phyloP scores from a whole-genome alignment of 2,113 vertebrate genomes.

The Psilopsiagon aymara region DNA sequence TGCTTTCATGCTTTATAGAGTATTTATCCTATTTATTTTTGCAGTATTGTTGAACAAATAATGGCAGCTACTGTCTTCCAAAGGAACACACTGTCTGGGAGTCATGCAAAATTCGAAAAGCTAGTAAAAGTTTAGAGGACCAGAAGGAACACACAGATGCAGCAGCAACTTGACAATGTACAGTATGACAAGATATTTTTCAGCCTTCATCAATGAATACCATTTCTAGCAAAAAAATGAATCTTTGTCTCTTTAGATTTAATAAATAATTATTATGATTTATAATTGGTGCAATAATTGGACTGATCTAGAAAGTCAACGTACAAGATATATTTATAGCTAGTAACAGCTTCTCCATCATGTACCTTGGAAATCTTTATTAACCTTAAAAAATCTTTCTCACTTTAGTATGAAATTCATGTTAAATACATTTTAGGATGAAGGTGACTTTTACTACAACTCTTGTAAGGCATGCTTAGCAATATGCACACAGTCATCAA shows the following conservation, averaged over 20 bases:
- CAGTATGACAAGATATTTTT: background rate
- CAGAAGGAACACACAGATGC: background rate
- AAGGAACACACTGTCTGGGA: background rate
- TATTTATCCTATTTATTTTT: background rate
- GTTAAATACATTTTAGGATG: slow-evolving; percentile 37
- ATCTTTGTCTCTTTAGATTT: slow-evolving; percentile 33
- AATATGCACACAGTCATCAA: slow-evolving; percentile 20
- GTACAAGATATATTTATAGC: slow-evolving; percentile 39
- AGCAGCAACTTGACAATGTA: background rate
- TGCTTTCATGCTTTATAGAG: background rate
- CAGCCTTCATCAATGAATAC: background rate
- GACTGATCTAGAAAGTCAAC: slow-evolving; percentile 52
- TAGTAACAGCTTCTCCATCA: slow-evolving; percentile 57
- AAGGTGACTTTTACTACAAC: slow-evolving; percentile 72
- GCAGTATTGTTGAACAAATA: background rate
- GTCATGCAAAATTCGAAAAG: background rate
- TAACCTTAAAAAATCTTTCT: slow-evolving; percentile 56
- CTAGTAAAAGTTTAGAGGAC: background rate
- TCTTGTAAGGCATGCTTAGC: slow-evolving; percentile 13
- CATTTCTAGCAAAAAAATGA: slow-evolving; percentile 25
- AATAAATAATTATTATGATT: slow-evolving; percentile 66
- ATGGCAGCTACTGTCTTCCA: background rate
- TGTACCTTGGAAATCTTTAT: slow-evolving; percentile 41
- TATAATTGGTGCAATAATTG: slow-evolving; percentile 62
- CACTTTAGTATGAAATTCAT: slow-evolving; percentile 35